These are phyloP conservation scores for Bombycilla garrulus DNA, from an alignment of 2,113 vertebrate genomes.

Conservation along the genomic window DNA sequence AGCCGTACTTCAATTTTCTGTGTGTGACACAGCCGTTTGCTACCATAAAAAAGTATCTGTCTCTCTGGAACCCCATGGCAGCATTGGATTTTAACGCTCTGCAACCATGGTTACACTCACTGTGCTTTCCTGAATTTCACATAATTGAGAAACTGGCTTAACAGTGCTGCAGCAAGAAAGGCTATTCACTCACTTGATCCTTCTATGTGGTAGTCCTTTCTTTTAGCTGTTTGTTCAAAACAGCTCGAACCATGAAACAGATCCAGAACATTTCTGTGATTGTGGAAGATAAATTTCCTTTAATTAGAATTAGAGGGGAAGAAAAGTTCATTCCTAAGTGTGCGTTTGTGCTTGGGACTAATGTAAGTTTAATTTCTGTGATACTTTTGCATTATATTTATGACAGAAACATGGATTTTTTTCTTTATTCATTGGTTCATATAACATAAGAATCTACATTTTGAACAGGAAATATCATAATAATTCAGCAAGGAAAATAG, in stretches of 20 bases:
- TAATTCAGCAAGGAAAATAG: background rate
- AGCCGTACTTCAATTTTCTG: background rate
- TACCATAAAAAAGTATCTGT: background rate
- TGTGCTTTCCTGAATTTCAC: background rate
- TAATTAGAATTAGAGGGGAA: background rate
- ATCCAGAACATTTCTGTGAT: background rate
- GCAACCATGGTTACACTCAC: constrained; percentile 27
- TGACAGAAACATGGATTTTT: background rate
- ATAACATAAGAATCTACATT: background rate
- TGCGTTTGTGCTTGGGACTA: background rate
- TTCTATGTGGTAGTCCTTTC: background rate
- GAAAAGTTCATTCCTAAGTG: background rate
- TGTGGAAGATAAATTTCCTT: background rate
- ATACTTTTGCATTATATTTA: background rate
- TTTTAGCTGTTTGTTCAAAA: background rate
- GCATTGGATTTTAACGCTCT: background rate
- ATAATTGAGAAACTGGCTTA: background rate
- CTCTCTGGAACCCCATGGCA: background rate
- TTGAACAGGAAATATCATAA: background rate
- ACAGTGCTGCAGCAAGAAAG: background rate
- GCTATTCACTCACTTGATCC: background rate
- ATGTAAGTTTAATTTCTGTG: background rate
- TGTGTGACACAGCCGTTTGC: background rate
- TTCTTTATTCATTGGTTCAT: background rate
- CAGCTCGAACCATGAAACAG: background rate